Conservation (phyloP, 2,888 invertebrate genomes). For the Euplagia quadripunctaria region DNA sequence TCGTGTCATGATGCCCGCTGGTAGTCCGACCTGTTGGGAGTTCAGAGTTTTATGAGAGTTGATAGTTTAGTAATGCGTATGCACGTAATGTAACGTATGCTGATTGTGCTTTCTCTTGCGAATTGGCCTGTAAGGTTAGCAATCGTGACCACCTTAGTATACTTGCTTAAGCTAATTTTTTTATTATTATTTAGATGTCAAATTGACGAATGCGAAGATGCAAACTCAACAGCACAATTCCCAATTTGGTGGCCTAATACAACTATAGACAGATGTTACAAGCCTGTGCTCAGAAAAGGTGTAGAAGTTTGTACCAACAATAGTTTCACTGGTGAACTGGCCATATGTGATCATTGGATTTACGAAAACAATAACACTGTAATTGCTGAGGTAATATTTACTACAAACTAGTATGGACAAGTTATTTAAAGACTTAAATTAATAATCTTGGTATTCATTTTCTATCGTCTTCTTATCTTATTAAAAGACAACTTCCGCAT, state of each 20-base stretch:
- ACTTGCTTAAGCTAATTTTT: no score
- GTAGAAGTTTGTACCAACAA: slow-evolving; percentile 54
- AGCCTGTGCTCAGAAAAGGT: slow-evolving; percentile 57
- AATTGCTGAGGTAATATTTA: slow-evolving; percentile 3
- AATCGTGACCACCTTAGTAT: no score
- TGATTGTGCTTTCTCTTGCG: no score
- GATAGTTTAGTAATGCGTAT: no score
- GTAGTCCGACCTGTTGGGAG: no score
- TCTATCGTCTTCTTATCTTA: no score
- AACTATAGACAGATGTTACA: slow-evolving; percentile 63
- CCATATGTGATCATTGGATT: slow-evolving; percentile 68
- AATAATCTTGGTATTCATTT: no score
- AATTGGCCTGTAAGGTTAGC: no score
- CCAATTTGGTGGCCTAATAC: slow-evolving; percentile 72
- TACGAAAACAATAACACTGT: slow-evolving; percentile 53
- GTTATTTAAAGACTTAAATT: neutral
- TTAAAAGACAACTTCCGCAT: no score
- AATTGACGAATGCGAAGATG: slow-evolving; percentile 68
- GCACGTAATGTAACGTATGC: no score
- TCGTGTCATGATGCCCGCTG: no score
- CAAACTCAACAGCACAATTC: slow-evolving; percentile 37
- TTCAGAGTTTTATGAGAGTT: no score
- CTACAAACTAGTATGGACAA: neutral
- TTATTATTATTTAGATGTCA: slow-evolving; percentile 59
- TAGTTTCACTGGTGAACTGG: slow-evolving; percentile 59